Conservation (phyloP, 2,797 vertebrate genomes). For the Astyanax mexicanus region DNA sequence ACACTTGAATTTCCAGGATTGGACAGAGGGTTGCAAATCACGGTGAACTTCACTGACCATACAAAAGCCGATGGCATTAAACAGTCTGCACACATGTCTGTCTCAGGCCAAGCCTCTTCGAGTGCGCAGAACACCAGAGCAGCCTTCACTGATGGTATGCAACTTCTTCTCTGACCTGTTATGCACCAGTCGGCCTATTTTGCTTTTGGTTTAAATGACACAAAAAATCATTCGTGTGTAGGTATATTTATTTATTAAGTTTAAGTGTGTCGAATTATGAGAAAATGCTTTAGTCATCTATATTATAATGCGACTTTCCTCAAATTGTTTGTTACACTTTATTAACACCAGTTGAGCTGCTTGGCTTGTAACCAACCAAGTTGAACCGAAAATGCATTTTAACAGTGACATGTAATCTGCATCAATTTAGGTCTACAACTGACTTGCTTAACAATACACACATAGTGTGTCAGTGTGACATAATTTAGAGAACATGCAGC, state of each 20-base stretch:
- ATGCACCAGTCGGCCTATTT: background rate
- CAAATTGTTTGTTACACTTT: too few relatives aligned
- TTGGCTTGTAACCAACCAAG: too few relatives aligned
- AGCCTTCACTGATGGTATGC: slow-evolving; percentile 86
- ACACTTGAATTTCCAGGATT: slow-evolving; percentile 82
- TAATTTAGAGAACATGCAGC: background rate
- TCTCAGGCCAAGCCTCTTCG: slow-evolving; percentile 78
- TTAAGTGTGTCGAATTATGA: too few relatives aligned
- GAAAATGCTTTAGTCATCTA: too few relatives aligned
- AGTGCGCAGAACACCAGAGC: slow-evolving; percentile 84
- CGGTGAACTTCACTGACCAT: slow-evolving; percentile 74
- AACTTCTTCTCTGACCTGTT: slow-evolving; percentile 47
- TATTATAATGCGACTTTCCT: too few relatives aligned
- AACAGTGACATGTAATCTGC: background rate
- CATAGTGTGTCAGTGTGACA: background rate
- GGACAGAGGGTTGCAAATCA: slow-evolving; percentile 77
- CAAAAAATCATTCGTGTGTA: too few relatives aligned
- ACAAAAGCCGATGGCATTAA: slow-evolving; percentile 79
- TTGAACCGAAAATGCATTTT: too few relatives aligned
- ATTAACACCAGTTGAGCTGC: too few relatives aligned
- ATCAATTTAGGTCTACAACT: background rate
- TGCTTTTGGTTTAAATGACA: slow-evolving; percentile 5
- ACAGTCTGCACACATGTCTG: slow-evolving; percentile 81
- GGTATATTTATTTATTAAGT: too few relatives aligned
- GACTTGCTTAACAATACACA: background rate